A percentile compares a stretch with the other conserved stretches of the same genome.
These are phyloP conservation scores for Liodrosophila aerea DNA, from an alignment of 2,888 invertebrate species.

Conservation along the genomic window DNA sequence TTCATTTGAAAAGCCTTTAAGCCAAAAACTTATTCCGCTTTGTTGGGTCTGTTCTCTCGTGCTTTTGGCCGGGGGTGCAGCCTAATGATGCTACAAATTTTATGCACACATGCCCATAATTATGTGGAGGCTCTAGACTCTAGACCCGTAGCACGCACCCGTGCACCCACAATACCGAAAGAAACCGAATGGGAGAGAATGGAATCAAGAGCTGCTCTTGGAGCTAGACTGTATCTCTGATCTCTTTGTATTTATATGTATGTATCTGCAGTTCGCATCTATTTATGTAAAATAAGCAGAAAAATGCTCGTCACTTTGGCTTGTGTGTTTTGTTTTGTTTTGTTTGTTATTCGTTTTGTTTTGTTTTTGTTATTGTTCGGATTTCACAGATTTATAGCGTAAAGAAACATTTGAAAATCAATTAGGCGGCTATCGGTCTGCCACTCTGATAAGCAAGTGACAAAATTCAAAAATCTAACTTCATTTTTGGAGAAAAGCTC, in stretches of 20 bases:
- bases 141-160: constrained; percentile 28
- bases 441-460: constrained; percentile 66
- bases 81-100: constrained; percentile 75
- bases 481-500: constrained; percentile 20
- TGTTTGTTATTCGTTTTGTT: constrained; percentile 32
- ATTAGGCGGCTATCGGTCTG: constrained; percentile 56
- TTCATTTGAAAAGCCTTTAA: constrained; percentile 75
- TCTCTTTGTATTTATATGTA: constrained; percentile 35
- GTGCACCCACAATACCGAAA: constrained; percentile 47
- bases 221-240: background rate
- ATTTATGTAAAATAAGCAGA: constrained; percentile 64
- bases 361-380: constrained; percentile 14
- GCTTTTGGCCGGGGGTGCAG: constrained; percentile 71
- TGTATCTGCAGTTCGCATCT: constrained; percentile 67
- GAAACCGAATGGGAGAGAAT: background rate
- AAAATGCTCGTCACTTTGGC: constrained; percentile 59
- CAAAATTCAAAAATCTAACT: constrained; percentile 52
- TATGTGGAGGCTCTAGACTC: constrained; percentile 33
- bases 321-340: constrained; percentile 19
- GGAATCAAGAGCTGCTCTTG: constrained; percentile 13
- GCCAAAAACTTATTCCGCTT: constrained; percentile 67
- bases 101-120: constrained; percentile 65
- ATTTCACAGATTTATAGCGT: constrained; percentile 63
- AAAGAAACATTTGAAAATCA: constrained; percentile 71
- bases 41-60: constrained; percentile 41